Percentiles rank a stretch among this genome's conserved stretches.
These are phyloP conservation scores for Pachypeltis micranthus DNA, from an alignment of 1,140 invertebrate genomes.

Conservation along the genomic window DNA sequence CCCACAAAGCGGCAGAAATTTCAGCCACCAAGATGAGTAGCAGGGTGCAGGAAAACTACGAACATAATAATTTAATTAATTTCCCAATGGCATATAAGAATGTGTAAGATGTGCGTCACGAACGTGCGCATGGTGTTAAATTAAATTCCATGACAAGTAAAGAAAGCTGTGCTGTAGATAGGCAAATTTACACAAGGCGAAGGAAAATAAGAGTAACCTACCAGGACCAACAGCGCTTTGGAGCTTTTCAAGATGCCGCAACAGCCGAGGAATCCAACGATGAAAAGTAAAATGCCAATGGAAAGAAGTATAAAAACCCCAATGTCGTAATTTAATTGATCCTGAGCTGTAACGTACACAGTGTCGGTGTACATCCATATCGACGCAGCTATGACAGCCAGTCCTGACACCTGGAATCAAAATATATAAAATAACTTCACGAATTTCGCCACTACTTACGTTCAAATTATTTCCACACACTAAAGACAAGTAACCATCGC, in stretches of 20 bases:
- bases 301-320: slow-evolving; percentile 64
- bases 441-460: not conserved
- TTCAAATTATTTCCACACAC: not conserved
- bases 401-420: slow-evolving; percentile 53
- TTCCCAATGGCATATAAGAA: not conserved
- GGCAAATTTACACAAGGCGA: not conserved
- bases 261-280: slow-evolving; percentile 81
- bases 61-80: not conserved
- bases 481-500: not conserved
- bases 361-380: slow-evolving; percentile 68
- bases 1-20: slow-evolving; percentile 60
- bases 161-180: not conserved
- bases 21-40: slow-evolving; percentile 66
- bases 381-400: slow-evolving; percentile 50
- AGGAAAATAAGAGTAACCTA: slow-evolving; percentile 35
- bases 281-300: slow-evolving; percentile 64
- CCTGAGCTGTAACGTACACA: slow-evolving; percentile 54
- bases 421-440: slow-evolving; percentile 13
- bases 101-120: too few relatives aligned
- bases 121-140: too few relatives aligned
- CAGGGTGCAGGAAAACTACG: slow-evolving; percentile 57
- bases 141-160: too few relatives aligned
- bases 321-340: slow-evolving; percentile 54
- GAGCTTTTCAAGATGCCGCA: slow-evolving; percentile 79
- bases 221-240: slow-evolving; percentile 71